These are phyloP conservation scores for Grus americana DNA, from an alignment of 2,113 vertebrate genomes.

Conservation along the genomic window DNA sequence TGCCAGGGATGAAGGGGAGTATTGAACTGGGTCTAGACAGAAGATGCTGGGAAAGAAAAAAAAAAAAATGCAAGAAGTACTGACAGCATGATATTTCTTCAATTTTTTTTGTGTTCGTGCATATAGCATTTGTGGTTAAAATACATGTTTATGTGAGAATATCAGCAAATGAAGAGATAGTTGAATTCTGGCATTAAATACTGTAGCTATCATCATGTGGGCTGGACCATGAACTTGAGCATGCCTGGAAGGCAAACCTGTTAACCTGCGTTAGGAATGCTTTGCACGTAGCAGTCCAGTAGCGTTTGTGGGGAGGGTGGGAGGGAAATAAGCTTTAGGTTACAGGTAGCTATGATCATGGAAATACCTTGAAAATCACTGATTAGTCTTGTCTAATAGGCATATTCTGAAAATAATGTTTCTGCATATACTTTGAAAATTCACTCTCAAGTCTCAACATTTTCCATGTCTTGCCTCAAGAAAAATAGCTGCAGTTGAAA, in stretches of 20 bases:
- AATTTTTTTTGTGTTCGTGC: not conserved
- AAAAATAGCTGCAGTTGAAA: conserved; percentile 14
- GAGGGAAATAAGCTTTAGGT: not conserved
- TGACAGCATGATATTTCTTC: not conserved
- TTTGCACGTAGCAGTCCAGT: not conserved
- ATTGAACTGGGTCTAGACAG: too few relatives aligned
- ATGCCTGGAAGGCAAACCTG: not conserved
- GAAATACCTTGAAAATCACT: not conserved
- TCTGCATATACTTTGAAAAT: not conserved
- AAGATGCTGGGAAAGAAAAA: not conserved
- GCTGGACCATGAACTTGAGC: not conserved
- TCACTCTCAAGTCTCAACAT: not conserved
- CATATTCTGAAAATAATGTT: not conserved
- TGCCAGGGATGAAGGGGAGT: not conserved
- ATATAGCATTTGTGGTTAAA: not conserved
- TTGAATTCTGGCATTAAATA: not conserved
- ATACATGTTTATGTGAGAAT: not conserved
- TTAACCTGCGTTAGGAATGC: too few relatives aligned
- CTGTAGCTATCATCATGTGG: not conserved
- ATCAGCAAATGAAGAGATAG: not conserved
- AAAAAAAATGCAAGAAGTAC: not conserved
- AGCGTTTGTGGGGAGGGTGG: not conserved
- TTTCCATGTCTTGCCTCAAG: conserved; percentile 14
- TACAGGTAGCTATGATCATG: not conserved
- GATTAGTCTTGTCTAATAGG: conserved; percentile 21